These are phyloP conservation scores for Orthosia gracilis DNA, from an alignment of 2,888 invertebrate genomes.

Conservation along the genomic window DNA sequence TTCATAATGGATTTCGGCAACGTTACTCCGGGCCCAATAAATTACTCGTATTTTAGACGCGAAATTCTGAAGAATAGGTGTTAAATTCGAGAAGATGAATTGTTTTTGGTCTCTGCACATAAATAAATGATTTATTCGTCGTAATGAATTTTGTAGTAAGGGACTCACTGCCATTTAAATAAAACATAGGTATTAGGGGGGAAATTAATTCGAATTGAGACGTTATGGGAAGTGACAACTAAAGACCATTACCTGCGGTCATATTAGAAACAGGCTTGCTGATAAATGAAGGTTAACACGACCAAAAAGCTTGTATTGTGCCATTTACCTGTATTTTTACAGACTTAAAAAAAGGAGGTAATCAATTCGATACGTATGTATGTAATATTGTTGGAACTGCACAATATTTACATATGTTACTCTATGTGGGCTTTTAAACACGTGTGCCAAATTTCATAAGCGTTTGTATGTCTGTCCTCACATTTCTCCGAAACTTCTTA, in stretches of 20 bases:
- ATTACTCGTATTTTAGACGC: slow-evolving; percentile 52
- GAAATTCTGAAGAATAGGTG: slow-evolving; percentile 58
- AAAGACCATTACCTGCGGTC: too few relatives aligned
- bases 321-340: too few relatives aligned
- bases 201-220: slow-evolving; percentile 10
- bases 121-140: slow-evolving; percentile 53
- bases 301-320: too few relatives aligned
- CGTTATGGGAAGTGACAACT: neutral
- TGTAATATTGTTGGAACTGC: too few relatives aligned
- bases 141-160: slow-evolving; percentile 34
- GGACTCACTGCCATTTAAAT: slow-evolving; percentile 28
- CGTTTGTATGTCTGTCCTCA: too few relatives aligned
- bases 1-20: slow-evolving; percentile 59
- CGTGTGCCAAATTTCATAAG: too few relatives aligned
- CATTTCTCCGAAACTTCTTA: too few relatives aligned
- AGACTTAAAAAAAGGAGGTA: too few relatives aligned
- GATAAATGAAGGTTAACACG: neutral
- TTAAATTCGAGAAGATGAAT: slow-evolving; percentile 58
- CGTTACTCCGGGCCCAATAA: slow-evolving; percentile 53
- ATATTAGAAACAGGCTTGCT: neutral
- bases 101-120: slow-evolving; percentile 46
- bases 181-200: slow-evolving; percentile 7
- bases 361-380: too few relatives aligned
- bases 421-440: too few relatives aligned
- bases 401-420: too few relatives aligned